Base-by-base conservation (phyloP, 2,888 invertebrate species). In the Philhelius pedissequus region DNA sequence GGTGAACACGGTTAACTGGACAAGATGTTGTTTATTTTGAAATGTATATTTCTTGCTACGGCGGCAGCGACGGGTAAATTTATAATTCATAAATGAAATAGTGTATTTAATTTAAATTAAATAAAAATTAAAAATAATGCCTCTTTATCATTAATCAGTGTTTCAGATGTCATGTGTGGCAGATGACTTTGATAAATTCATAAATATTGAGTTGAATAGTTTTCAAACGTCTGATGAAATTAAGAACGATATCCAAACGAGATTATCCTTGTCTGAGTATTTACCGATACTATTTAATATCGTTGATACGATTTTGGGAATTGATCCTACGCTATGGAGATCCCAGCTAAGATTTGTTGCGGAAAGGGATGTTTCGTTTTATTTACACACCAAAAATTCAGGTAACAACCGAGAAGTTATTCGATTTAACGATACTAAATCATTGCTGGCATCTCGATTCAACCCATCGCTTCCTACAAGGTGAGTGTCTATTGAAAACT, bases 381-480 rank as follows among this genome's bases (percentile, higher is more conserved):
- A 71, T 48, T 71, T 84, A 20, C 11, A 62, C 30, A 84, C 84
- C 2, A 75, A 38, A 66, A 56, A 15, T 6, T 45, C 48, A 32
- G 50, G 22, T 11, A 54, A 86, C 6, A 15, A 13, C 8, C 69
- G 80, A 15, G 89, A 90, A 75, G 87, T 87, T 58, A 87, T 91
- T 56, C 86, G 86, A 58, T 86, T 90, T 35, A 88, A 90, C 68
- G 88, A 91, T 87, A 87, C 88, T 11, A 84, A 71, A 43, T 90
- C 90, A 22, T 87, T 90, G 87, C 84, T 88, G 32, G 87, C 88
- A 52, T 90, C 91, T 56, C 88, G 86, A 58, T 90, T 88, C 75
- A 91, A 90, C 88, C 90, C 91, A 52, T 89, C 89, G 75, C 88
- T 90, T 87, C 91, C 90, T 54, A 91, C 90, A 4, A 89, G 90